Percentiles rank a stretch among this genome's conserved stretches.
phyloP scores from a whole-genome alignment of 2,888 invertebrate genomes.

The Meta bourneti region DNA sequence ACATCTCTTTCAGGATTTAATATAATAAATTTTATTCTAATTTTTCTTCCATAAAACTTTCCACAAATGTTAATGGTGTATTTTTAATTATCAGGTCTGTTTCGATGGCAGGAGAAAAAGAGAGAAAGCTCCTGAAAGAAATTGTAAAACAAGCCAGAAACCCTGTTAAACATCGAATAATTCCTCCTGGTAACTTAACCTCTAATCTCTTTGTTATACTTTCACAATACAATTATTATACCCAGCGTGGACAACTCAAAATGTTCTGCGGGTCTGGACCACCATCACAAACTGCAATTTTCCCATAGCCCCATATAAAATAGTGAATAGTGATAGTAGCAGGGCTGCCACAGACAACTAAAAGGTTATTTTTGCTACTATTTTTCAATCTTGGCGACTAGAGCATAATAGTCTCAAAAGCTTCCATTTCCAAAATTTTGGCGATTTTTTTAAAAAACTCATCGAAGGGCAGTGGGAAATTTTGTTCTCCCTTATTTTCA shows the following conservation, averaged over 20 bases:
- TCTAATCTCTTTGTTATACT: constrained; percentile 74
- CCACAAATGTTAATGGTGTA: not conserved
- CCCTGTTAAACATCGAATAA: constrained; percentile 92
- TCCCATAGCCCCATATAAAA: not conserved
- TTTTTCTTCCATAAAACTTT: not conserved
- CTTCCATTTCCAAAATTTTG: no score
- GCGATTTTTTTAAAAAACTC: no score
- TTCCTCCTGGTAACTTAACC: constrained; percentile 85
- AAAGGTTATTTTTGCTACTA: no score
- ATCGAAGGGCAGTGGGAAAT: no score
- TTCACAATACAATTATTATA: not conserved
- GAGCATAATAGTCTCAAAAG: no score
- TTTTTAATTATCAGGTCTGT: constrained; percentile 85
- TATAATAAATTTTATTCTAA: not conserved
- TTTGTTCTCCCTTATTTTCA: no score
- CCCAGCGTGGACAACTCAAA: no score
- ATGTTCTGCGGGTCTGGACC: not conserved
- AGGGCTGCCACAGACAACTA: no score
- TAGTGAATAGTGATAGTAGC: no score
- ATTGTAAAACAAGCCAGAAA: constrained; percentile 92
- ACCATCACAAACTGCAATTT: not conserved
- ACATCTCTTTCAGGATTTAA: not conserved
- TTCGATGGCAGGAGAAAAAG: constrained; percentile 95
- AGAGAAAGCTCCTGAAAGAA: constrained; percentile 93
- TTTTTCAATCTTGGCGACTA: no score